Base-by-base conservation (phyloP, 2,888 invertebrate genomes). In the Salticus scenicus region DNA sequence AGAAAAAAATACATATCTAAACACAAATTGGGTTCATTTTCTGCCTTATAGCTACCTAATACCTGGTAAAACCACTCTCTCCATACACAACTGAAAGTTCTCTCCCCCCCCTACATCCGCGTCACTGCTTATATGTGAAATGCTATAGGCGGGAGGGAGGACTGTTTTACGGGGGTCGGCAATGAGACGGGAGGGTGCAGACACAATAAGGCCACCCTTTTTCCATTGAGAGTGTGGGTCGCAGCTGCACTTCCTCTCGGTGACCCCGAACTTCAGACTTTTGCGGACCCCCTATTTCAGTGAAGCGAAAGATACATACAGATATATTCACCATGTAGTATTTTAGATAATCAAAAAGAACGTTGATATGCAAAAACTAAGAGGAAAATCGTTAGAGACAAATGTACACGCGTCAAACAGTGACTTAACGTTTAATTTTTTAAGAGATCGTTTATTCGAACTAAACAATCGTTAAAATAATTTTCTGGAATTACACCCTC, bases 141-240 rank as follows among this genome's bases (percentile, higher is more conserved):
- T 24, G 57, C 24, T 20, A 1, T 8, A 4, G 4, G 57, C 1
- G 24, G 57, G 24, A 24, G 57, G 37, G 30, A 51, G 63, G 71
- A 72, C 31, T 72, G 28, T 71, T 83, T 75, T 71, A 63, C 27
- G 37, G 47, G 47, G 64, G 28, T 17, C n/a, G 47, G 66, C 28
- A 73, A 33, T 24, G 67, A 51, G 30, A 70, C 33, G 51, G 75
- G 51, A 27, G 42, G 83, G 70, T n/a, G 31, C 73, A 28, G 57
- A 64, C 72, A 85, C 84, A 85, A 85, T 85, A 64, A 51, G 67
- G 84, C 78, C 84, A 78, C 79, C 84, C 84, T 85, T 85, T 73
- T 77, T 57, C 57, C 57, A 72, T 76, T 77, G 57, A 77, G 41
- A 67, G 77, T 73, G 72, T 73, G 72, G 69, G 77, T 70, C 42